Conservation (phyloP, 1,140 invertebrate genomes). For the Conus ventricosus region DNA sequence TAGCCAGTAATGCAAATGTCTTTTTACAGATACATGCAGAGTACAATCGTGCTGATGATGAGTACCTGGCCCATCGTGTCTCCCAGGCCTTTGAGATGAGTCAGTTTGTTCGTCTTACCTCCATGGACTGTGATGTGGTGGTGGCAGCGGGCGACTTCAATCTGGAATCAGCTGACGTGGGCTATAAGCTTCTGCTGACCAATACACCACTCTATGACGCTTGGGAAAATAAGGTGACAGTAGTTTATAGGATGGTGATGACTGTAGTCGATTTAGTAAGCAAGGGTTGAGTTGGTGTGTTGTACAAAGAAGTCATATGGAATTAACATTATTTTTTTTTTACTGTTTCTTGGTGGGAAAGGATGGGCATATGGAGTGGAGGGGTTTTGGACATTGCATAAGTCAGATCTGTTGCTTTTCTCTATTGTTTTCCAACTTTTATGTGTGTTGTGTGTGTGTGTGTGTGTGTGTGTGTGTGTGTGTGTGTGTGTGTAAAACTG, state of each 20-base stretch:
- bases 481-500: too few species aligned
- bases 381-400: too few species aligned
- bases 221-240: constrained; percentile 70
- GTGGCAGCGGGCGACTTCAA: constrained; percentile 96
- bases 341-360: background rate
- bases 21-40: constrained; percentile 91
- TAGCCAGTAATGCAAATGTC: too few species aligned
- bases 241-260: too few species aligned
- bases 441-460: too few species aligned
- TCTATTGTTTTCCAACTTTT: too few species aligned
- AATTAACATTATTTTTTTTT: background rate
- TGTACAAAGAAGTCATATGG: too few species aligned
- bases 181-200: constrained; percentile 80
- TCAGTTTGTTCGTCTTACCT: constrained; percentile 92
- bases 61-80: constrained; percentile 92
- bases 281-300: too few species aligned
- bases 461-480: too few species aligned
- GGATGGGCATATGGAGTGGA: too few species aligned
- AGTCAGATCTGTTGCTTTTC: too few species aligned
- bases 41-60: constrained; percentile 88
- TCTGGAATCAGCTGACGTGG: constrained; percentile 89
- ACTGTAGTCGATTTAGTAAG: too few species aligned
- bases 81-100: constrained; percentile 95
- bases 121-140: constrained; percentile 83
- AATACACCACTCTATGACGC: constrained; percentile 77